phyloP scores from a whole-genome alignment of 2,888 invertebrate genomes.

The Therioaphis trifolii region DNA sequence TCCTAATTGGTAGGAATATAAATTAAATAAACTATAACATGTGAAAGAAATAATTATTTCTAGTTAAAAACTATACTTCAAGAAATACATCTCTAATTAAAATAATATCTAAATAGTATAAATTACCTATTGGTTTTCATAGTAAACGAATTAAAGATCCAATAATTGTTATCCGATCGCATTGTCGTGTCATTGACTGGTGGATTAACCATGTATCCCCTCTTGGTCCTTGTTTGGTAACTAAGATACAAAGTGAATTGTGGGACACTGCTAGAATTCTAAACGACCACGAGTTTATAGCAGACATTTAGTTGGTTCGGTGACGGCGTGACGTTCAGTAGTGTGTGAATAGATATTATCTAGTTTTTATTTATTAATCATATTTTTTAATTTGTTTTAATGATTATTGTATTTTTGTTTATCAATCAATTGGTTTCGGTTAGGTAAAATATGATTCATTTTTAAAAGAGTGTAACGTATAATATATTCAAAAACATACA shows the following conservation, averaged over 20 bases:
- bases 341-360: neutral
- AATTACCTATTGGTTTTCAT: too few species aligned
- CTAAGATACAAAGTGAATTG: conserved; percentile 28
- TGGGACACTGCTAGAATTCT: conserved; percentile 16
- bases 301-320: conserved; percentile 43
- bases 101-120: too few species aligned
- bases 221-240: neutral
- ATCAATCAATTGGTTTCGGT: neutral
- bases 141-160: too few species aligned
- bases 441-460: too few species aligned
- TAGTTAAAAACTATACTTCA: too few species aligned
- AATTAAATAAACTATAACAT: too few species aligned
- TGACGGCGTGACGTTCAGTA: neutral
- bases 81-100: too few species aligned
- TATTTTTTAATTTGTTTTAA: neutral
- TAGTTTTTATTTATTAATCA: neutral
- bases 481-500: too few species aligned
- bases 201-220: conserved; percentile 34
- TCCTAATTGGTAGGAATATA: too few species aligned
- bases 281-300: conserved; percentile 28
- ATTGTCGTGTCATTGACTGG: conserved; percentile 57
- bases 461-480: too few species aligned
- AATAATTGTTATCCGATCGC: conserved; percentile 43
- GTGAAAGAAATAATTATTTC: too few species aligned
- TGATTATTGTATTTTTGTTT: neutral